Percentiles rank a stretch among this genome's conserved stretches.
These are phyloP conservation scores for Acleris cristana DNA, from an alignment of 2,888 invertebrate genomes.

Conservation along the genomic window DNA sequence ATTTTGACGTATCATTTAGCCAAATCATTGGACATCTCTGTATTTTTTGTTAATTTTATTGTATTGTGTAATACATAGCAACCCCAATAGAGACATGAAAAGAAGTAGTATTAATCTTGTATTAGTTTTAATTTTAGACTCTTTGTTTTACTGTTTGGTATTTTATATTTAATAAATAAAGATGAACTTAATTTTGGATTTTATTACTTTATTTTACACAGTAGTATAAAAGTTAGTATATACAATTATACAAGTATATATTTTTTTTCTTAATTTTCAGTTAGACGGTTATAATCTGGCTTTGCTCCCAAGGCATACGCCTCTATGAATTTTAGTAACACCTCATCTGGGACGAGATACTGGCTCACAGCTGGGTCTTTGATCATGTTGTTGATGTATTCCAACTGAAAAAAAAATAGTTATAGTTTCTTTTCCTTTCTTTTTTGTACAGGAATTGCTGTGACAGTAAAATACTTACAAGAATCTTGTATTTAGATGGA, in stretches of 20 bases:
- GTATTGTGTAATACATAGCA: constrained; percentile 14
- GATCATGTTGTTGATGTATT: constrained; percentile 85
- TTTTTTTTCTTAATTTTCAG: constrained; percentile 41
- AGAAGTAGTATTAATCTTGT: constrained; percentile 42
- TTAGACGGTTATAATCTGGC: constrained; percentile 59
- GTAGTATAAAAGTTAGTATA: not conserved
- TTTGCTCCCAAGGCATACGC: constrained; percentile 48
- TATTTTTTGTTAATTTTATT: constrained; percentile 20
- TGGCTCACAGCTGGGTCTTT: constrained; percentile 86
- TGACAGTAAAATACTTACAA: constrained; percentile 57
- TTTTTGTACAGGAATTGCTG: not conserved
- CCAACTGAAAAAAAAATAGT: constrained; percentile 74
- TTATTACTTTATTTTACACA: constrained; percentile 11
- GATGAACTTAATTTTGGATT: constrained; percentile 6
- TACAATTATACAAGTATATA: not conserved
- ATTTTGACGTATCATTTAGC: constrained; percentile 16
- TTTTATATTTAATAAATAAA: constrained; percentile 40
- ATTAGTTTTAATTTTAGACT: constrained; percentile 35
- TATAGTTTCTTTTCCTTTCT: not conserved
- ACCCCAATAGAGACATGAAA: constrained; percentile 5
- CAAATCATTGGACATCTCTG: constrained; percentile 16
- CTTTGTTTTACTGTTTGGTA: constrained; percentile 51
- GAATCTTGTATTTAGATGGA: constrained; percentile 74
- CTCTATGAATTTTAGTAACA: constrained; percentile 80
- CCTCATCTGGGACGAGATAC: constrained; percentile 83